Evolutionary conservation across 1,140 invertebrate species (phyloP).

Genomic region (Papilio glaucus): DNA sequence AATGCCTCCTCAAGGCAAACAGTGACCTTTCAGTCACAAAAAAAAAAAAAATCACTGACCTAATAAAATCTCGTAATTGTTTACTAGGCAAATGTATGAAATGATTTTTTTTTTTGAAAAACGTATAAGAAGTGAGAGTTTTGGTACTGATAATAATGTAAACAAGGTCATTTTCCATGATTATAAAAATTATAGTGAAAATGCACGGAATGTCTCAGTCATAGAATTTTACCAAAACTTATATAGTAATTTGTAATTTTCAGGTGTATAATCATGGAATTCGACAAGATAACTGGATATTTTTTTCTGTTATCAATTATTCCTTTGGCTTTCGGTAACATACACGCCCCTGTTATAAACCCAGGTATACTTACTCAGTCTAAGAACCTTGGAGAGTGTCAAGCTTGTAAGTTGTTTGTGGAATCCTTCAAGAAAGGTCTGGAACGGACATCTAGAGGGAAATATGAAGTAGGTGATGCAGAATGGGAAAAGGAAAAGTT

Average conservation of each 20-base stretch:
- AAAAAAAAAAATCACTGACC: too few species aligned
- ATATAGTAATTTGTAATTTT: conserved; percentile 18
- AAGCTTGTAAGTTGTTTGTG: conserved; percentile 90
- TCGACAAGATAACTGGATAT: neutral
- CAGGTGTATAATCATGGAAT: conserved; percentile 32
- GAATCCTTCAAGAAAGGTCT: conserved; percentile 94
- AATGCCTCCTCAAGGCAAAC: too few species aligned
- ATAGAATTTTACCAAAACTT: too few species aligned
- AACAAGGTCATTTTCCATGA: too few species aligned
- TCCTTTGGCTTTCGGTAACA: conserved; percentile 48
- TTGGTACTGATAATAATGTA: too few species aligned
- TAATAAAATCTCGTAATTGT: too few species aligned
- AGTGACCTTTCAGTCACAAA: too few species aligned
- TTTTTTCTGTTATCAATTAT: conserved; percentile 40
- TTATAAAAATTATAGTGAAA: too few species aligned
- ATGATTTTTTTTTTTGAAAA: too few species aligned
- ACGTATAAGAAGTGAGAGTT: too few species aligned
- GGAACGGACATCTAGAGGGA: conserved; percentile 93
- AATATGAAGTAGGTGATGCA: conserved; percentile 98
- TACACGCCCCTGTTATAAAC: conserved; percentile 57
- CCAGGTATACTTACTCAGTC: conserved; percentile 59
- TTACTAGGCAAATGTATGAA: too few species aligned
- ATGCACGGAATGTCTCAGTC: too few species aligned
- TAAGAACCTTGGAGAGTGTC: conserved; percentile 85
- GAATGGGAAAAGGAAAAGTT: conserved; percentile 98